A percentile compares a stretch with the other conserved stretches of the same genome.
phyloP scores from a whole-genome alignment of 2,888 invertebrate species.

The Sthenelais limicola region DNA sequence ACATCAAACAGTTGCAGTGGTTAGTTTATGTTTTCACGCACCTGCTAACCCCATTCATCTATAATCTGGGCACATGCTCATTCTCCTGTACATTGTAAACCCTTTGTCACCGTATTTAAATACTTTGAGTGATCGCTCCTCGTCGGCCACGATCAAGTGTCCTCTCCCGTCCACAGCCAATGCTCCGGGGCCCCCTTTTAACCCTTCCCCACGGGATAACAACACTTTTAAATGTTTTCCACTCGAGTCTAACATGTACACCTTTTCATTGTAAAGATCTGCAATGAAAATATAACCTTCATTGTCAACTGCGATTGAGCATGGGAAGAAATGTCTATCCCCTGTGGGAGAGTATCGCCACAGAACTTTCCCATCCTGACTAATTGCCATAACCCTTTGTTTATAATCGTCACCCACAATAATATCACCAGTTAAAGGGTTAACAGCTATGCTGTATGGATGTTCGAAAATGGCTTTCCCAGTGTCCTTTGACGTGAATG shows the following conservation, averaged over 20 bases:
- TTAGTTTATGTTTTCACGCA: too few relatives aligned
- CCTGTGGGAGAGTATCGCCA: slow-evolving; percentile 47
- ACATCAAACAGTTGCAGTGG: too few relatives aligned
- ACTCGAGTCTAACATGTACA: slow-evolving; percentile 48
- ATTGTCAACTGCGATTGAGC: slow-evolving; percentile 48
- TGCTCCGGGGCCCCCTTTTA: slow-evolving; percentile 48
- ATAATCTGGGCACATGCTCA: slow-evolving; percentile 27
- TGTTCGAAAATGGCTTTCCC: slow-evolving; percentile 43
- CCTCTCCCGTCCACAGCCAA: slow-evolving; percentile 47
- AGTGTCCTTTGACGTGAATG: neutral
- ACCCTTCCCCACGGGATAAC: slow-evolving; percentile 45
- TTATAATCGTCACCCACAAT: slow-evolving; percentile 50
- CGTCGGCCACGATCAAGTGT: slow-evolving; percentile 48
- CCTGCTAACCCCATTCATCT: too few relatives aligned
- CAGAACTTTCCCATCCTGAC: slow-evolving; percentile 34
- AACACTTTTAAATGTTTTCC: slow-evolving; percentile 48
- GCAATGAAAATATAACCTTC: slow-evolving; percentile 49
- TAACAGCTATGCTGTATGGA: slow-evolving; percentile 50
- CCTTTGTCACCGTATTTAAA: slow-evolving; percentile 46
- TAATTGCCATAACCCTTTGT: slow-evolving; percentile 45
- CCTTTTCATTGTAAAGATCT: slow-evolving; percentile 50
- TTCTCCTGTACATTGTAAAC: slow-evolving; percentile 30
- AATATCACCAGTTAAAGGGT: slow-evolving; percentile 47
- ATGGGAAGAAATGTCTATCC: slow-evolving; percentile 50
- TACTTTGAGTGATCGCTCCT: slow-evolving; percentile 47